Evolutionary conservation across 2,797 vertebrate genomes (phyloP), one percentile per base, ranked within the genome.

Genomic region (Peromyscus aztecus): DNA sequence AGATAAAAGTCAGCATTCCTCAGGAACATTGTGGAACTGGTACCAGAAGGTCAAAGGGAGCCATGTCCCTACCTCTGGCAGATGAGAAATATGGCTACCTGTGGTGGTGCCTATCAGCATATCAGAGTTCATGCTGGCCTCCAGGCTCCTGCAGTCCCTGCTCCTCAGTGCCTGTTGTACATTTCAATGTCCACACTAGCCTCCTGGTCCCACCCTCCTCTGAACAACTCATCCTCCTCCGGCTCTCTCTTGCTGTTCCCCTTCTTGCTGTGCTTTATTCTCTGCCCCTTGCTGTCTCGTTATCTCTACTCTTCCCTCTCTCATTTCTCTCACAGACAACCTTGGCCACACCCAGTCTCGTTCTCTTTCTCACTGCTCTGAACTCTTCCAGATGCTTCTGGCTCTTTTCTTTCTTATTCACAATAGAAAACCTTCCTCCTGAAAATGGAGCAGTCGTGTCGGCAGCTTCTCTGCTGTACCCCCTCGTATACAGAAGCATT

Each of bases 371-470:
- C 83, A 23, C 19, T 85, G 31, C 40, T 49, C 63, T 85, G 29
- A 3, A 52, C 19, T 69, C 19, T 52, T 52, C 43, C 31, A 52
- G 63, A 85, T 86, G 21, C 0, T 9, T 46, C 65, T 37, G 21
- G 61, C n/a, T 4, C 13, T 69, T n/a, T 69, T 69, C 31, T 49
- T 0, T 46, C 43, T n/a, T n/a, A 46, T 12, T 65, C 31, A 85
- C 19, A 52, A 9, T 52, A n/a, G 17, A 69, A 85, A 85, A 23
- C 11, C 11, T 67, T 24, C 43, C 7, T 49, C 43, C 63, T 5
- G 23, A 43, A 11, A 10, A 13, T 43, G 8, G 2, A 84, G 27
- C 0, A 0, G 9, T 46, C 27, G 1, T 8, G 29, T 49, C 34
- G 11, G 40, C 29, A 49, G 12, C 67, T 69, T 37, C 12, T 5